Evolutionary conservation across 2,888 invertebrate genomes (phyloP).

Genomic region (Ornithoptera priamus): DNA sequence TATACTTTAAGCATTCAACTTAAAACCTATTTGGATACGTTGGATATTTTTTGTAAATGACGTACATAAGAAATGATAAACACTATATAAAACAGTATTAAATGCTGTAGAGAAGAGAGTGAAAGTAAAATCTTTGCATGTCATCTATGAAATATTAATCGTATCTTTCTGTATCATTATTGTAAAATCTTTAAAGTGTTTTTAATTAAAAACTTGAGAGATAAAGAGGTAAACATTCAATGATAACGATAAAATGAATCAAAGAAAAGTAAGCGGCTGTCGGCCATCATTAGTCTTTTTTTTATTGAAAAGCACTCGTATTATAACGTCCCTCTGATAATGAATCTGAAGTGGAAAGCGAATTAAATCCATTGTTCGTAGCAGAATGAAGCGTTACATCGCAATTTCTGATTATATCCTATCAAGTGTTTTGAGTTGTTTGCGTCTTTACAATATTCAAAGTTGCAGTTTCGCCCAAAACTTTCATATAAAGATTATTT

Average conservation of each 20-base stretch:
- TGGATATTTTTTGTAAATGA: no score
- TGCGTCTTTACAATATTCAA: no score
- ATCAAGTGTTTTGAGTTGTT: constrained; percentile 5
- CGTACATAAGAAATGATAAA: no score
- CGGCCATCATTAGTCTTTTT: background rate
- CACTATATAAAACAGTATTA: no score
- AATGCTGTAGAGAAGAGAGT: no score
- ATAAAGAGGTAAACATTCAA: background rate
- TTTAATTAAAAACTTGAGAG: background rate
- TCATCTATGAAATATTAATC: background rate
- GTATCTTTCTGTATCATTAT: background rate
- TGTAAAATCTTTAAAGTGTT: background rate
- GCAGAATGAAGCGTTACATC: constrained; percentile 1
- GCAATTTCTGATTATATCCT: constrained; percentile 5
- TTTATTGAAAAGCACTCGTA: constrained; percentile 1
- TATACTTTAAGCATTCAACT: no score
- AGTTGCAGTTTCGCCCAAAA: no score
- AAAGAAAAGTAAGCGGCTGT: background rate
- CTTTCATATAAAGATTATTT: no score
- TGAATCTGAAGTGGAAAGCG: constrained; percentile 18
- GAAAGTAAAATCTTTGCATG: no score
- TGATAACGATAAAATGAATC: background rate
- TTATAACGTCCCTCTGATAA: constrained; percentile 6
- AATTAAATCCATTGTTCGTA: constrained; percentile 5
- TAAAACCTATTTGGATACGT: no score